A percentile compares a stretch with the other conserved stretches of the same genome.
Evolutionary conservation across 2,797 vertebrate species (phyloP).

Genomic region (Spea hammondii): DNA sequence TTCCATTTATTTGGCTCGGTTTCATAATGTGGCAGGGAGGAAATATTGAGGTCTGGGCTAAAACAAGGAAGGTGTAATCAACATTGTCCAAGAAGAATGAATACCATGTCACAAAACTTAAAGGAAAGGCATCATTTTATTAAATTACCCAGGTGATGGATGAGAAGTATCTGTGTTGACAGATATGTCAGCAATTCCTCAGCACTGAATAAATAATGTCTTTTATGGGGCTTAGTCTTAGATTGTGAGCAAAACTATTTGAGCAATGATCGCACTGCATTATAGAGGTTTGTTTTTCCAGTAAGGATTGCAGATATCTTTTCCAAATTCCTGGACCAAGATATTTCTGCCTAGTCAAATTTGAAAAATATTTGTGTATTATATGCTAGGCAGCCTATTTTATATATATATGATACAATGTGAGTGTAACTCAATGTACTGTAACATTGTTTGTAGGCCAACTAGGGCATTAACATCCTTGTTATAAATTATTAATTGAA

Average conservation of each 20-base stretch:
- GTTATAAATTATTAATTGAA: too few relatives aligned
- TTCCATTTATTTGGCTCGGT: conserved; percentile 65
- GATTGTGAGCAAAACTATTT: conserved; percentile 18
- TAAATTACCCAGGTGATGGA: conserved; percentile 35
- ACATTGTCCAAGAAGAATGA: conserved; percentile 58
- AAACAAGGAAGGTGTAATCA: conserved; percentile 58
- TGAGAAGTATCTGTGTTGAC: conserved; percentile 11
- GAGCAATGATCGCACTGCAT: conserved; percentile 27
- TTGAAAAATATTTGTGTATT: too few relatives aligned
- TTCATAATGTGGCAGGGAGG: conserved; percentile 57
- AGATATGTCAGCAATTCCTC: conserved; percentile 44
- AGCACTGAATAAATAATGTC: conserved; percentile 46
- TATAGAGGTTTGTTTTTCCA: neutral
- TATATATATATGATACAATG: too few relatives aligned
- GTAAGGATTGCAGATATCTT: neutral
- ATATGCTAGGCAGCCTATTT: too few relatives aligned
- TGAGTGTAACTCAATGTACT: too few relatives aligned
- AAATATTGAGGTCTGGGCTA: conserved; percentile 55
- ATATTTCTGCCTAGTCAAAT: too few relatives aligned
- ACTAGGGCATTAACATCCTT: too few relatives aligned
- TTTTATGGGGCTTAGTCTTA: conserved; percentile 31
- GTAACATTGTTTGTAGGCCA: too few relatives aligned
- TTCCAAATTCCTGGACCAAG: too few relatives aligned
- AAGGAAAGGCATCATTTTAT: conserved; percentile 51
- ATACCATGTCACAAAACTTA: conserved; percentile 48